These are phyloP conservation scores for Xylocampa areola DNA, from an alignment of 2,888 invertebrate species.

Conservation along the genomic window DNA sequence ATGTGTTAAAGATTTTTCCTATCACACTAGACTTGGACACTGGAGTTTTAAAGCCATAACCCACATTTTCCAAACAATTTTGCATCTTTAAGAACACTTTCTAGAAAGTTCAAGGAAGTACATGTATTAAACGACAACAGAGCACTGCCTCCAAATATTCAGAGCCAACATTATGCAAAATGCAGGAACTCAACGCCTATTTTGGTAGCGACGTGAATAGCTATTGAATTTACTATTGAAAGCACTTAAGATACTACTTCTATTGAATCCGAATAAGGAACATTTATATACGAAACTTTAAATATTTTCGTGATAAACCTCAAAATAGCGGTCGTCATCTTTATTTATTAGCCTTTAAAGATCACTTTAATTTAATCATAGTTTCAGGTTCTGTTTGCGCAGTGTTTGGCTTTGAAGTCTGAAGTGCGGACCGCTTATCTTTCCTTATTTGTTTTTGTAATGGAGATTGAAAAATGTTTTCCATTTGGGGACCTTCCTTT, in stretches of 20 bases:
- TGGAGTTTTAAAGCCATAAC: background rate
- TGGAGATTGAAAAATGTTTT: conserved; percentile 18
- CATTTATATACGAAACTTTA: conserved; percentile 28
- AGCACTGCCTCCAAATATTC: conserved; percentile 56
- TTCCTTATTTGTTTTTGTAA: conserved; percentile 13
- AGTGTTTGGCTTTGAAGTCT: conserved; percentile 17
- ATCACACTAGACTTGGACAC: background rate
- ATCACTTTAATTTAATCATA: conserved; percentile 34
- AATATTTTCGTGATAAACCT: conserved; percentile 30
- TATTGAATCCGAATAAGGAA: conserved; percentile 45
- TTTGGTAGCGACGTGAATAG: conserved; percentile 48
- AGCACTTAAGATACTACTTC: conserved; percentile 51
- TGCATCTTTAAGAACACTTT: conserved; percentile 11
- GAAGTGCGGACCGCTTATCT: conserved; percentile 18
- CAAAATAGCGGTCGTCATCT: conserved; percentile 14
- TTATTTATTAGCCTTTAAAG: conserved; percentile 14
- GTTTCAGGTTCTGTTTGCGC: conserved; percentile 13
- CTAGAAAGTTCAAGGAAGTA: conserved; percentile 22
- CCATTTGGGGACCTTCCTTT: background rate
- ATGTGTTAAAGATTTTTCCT: background rate
- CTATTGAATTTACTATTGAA: conserved; percentile 57
- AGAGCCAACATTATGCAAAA: conserved; percentile 60
- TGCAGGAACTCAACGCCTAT: conserved; percentile 54
- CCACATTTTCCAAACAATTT: conserved; percentile 11
- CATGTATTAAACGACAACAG: conserved; percentile 38